A percentile compares a stretch with the other conserved stretches of the same genome.
These are phyloP conservation scores for Rhynchomys soricoides DNA, from an alignment of 2,113 vertebrate genomes.

Conservation along the genomic window DNA sequence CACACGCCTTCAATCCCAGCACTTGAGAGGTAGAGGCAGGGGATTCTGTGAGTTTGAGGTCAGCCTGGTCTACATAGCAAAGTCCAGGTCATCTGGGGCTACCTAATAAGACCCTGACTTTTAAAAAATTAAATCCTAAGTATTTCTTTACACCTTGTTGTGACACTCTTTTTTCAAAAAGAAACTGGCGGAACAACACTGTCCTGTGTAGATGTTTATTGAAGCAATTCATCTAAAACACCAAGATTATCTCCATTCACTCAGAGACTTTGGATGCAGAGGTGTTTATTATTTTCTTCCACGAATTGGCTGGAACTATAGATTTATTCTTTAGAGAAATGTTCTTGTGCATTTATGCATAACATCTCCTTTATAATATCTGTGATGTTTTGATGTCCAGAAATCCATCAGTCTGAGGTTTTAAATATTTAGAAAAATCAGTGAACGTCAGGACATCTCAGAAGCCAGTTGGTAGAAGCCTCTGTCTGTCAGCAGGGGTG, in stretches of 20 bases:
- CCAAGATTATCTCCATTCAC: not conserved
- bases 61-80: not conserved
- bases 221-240: not conserved
- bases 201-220: not conserved
- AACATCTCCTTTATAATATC: not conserved
- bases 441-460: not conserved
- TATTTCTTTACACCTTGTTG: not conserved
- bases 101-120: not conserved
- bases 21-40: not conserved
- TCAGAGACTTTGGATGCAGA: not conserved
- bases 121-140: not conserved
- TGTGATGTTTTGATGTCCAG: not conserved
- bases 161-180: not conserved
- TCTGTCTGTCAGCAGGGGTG: not conserved
- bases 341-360: not conserved
- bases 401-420: not conserved
- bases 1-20: not conserved
- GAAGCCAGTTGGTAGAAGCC: not conserved
- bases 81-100: not conserved
- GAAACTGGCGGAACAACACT: not conserved
- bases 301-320: not conserved
- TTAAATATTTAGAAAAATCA: not conserved
- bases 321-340: not conserved
- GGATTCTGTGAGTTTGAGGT: too few relatives aligned
- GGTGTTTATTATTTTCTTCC: not conserved